Conservation (phyloP, 1,140 invertebrate genomes). For the Asobara japonica region DNA sequence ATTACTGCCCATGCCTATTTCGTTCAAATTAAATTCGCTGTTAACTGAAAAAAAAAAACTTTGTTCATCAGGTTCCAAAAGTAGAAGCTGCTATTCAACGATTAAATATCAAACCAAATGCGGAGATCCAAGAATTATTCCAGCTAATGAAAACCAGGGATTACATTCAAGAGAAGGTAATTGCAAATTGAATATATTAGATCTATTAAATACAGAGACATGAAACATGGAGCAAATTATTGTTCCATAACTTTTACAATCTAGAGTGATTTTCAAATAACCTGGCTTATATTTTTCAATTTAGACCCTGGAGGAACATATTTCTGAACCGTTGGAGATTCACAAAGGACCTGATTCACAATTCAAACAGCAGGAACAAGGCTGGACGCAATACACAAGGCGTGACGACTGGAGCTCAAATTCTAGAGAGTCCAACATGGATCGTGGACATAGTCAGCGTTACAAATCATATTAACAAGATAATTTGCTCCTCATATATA, state of each 20-base stretch:
- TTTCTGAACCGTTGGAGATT: neutral
- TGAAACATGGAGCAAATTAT: too few species aligned
- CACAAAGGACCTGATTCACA: neutral
- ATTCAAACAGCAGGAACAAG: neutral
- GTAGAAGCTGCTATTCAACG: slow-evolving; percentile 56
- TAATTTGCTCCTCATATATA: neutral
- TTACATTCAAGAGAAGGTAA: neutral
- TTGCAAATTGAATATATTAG: too few species aligned
- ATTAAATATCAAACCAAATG: slow-evolving; percentile 50
- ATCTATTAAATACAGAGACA: too few species aligned
- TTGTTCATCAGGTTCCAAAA: slow-evolving; percentile 64
- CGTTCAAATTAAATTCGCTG: too few species aligned
- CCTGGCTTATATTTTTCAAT: neutral
- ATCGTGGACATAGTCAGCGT: too few species aligned
- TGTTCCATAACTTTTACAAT: too few species aligned
- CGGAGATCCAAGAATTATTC: slow-evolving; percentile 62
- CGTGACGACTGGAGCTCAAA: neutral
- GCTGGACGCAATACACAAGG: neutral
- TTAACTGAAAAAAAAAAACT: too few species aligned
- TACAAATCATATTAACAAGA: too few species aligned
- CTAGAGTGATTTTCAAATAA: too few species aligned
- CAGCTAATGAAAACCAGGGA: slow-evolving; percentile 40
- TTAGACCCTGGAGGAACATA: slow-evolving; percentile 17
- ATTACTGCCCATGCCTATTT: too few species aligned
- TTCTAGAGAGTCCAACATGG: neutral